A percentile compares a stretch with the other conserved stretches of the same genome.
Evolutionary conservation across 2,797 vertebrate genomes (phyloP).

Genomic region (Schizopygopsis pylzovi): DNA sequence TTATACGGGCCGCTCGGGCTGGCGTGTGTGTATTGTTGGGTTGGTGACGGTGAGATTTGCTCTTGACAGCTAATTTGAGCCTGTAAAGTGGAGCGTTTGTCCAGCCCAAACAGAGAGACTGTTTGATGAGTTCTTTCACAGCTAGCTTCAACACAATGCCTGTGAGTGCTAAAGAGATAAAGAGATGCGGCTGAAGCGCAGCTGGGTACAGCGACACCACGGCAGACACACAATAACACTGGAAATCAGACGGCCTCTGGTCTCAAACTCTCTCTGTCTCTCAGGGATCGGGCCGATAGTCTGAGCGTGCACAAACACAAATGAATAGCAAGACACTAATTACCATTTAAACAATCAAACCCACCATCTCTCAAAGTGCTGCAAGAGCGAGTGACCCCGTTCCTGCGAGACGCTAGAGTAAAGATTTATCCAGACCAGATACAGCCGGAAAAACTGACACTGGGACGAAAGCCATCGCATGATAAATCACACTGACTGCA

Average conservation of each 20-base stretch:
- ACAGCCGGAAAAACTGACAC: slow-evolving; percentile 79
- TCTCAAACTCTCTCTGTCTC: slow-evolving; percentile 46
- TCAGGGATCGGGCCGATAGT: slow-evolving; percentile 21
- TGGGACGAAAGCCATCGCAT: slow-evolving; percentile 74
- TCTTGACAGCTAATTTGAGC: slow-evolving; percentile 80
- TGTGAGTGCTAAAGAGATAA: slow-evolving; percentile 81
- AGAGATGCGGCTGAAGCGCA: slow-evolving; percentile 79
- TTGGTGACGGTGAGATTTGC: slow-evolving; percentile 72
- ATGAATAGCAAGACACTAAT: slow-evolving; percentile 65
- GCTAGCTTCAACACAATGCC: slow-evolving; percentile 71
- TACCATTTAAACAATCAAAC: slow-evolving; percentile 58
- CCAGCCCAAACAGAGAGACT: slow-evolving; percentile 79
- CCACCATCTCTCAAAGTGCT: slow-evolving; percentile 44
- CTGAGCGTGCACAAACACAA: slow-evolving; percentile 51
- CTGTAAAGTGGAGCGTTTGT: slow-evolving; percentile 78
- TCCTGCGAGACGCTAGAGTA: slow-evolving; percentile 73
- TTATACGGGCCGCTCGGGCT: neutral
- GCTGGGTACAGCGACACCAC: slow-evolving; percentile 82
- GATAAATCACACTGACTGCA: slow-evolving; percentile 77
- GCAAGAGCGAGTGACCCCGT: slow-evolving; percentile 63
- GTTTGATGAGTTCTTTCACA: slow-evolving; percentile 77
- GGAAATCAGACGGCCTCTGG: slow-evolving; percentile 70
- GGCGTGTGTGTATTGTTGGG: slow-evolving; percentile 59
- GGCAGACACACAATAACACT: slow-evolving; percentile 77
- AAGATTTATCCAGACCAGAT: slow-evolving; percentile 82